Percentiles rank a stretch among this genome's conserved stretches.
phyloP scores from a whole-genome alignment of 2,797 vertebrate genomes.

The Pangasius mekongensis region DNA sequence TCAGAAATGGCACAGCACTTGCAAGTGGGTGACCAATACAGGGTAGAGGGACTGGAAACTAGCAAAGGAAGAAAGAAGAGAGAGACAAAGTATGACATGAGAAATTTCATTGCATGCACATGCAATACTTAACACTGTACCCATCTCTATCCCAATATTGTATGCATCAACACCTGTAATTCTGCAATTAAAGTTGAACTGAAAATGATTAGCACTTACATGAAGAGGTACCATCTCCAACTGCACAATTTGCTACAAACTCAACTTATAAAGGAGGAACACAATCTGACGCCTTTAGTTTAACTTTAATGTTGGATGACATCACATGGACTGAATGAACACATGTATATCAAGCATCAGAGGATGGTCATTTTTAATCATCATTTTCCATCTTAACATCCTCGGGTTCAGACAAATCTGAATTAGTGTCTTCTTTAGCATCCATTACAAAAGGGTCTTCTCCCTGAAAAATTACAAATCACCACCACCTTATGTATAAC shows the following conservation, averaged over 20 bases:
- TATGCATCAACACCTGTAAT: neutral
- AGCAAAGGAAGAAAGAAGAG: neutral
- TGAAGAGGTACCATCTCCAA: neutral
- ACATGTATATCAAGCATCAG: neutral
- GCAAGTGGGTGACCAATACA: neutral
- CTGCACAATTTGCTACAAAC: neutral
- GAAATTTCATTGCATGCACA: neutral
- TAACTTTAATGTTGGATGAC: neutral
- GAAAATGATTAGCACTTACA: neutral
- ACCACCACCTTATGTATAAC: neutral
- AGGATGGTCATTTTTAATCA: neutral
- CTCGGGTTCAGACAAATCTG: conserved; percentile 35
- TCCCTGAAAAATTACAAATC: conserved; percentile 69
- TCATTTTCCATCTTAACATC: conserved; percentile 17
- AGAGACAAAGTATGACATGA: neutral
- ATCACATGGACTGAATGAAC: neutral
- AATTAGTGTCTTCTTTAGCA: conserved; percentile 61
- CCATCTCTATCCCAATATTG: neutral
- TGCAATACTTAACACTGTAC: conserved; percentile 4
- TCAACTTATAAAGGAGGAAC: neutral
- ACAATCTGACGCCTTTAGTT: neutral
- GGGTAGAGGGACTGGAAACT: neutral
- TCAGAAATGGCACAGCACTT: neutral
- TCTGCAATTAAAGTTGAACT: neutral
- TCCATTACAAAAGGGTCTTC: conserved; percentile 84